These are phyloP conservation scores for Diglossa cyanea DNA, from an alignment of 2,797 vertebrate genomes.

Conservation along the genomic window DNA sequence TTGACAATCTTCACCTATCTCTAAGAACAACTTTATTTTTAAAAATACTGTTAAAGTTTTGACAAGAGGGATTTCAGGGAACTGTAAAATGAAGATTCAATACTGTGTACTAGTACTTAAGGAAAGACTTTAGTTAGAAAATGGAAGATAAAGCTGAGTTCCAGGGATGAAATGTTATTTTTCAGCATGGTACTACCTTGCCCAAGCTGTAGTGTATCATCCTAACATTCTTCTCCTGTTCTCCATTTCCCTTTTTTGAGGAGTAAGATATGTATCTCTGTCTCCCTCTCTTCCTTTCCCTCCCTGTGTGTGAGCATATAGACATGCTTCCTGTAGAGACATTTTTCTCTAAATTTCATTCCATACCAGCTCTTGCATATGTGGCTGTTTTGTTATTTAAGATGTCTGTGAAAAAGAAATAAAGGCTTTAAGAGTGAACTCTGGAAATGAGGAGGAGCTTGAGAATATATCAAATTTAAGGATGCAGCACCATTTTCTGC, in stretches of 20 bases:
- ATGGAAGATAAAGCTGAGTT: neutral
- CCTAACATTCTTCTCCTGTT: neutral
- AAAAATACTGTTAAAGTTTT: neutral
- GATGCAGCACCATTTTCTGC: slow-evolving; percentile 33
- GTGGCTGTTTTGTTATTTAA: slow-evolving; percentile 73
- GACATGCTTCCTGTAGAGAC: slow-evolving; percentile 40
- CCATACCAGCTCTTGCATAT: slow-evolving; percentile 33
- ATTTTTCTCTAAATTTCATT: slow-evolving; percentile 35
- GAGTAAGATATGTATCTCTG: neutral
- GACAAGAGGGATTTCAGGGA: neutral
- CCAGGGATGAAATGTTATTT: neutral
- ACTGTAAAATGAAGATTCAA: neutral
- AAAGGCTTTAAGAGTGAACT: slow-evolving; percentile 59
- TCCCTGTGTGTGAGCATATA: slow-evolving; percentile 7
- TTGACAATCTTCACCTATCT: neutral
- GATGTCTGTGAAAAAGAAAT: slow-evolving; percentile 72
- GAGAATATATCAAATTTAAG: neutral
- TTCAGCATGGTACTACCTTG: neutral
- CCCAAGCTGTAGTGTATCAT: neutral
- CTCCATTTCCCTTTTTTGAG: neutral
- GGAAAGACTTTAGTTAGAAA: neutral
- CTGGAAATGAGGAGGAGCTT: slow-evolving; percentile 21
- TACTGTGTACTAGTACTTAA: neutral
- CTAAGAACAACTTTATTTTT: neutral
- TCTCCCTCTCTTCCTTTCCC: neutral